Percentiles rank a stretch among this genome's conserved stretches.
These are phyloP conservation scores for Callopanchax toddi DNA, from an alignment of 2,113 vertebrate species.

Conservation along the genomic window DNA sequence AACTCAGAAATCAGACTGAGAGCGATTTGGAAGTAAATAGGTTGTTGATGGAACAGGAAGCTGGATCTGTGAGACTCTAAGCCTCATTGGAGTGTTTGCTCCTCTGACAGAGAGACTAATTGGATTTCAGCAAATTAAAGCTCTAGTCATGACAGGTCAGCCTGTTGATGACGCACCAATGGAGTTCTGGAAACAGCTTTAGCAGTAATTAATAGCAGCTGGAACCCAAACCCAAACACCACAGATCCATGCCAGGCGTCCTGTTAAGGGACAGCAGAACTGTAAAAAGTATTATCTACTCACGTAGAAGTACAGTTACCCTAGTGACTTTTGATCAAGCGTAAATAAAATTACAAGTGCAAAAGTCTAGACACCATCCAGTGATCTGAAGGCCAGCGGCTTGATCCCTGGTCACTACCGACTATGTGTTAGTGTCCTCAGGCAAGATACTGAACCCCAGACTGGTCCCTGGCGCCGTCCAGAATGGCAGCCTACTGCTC, in stretches of 20 bases:
- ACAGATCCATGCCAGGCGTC: conserved; percentile 5
- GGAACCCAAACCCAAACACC: not conserved
- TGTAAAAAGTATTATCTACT: not conserved
- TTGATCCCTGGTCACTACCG: no score
- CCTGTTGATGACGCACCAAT: conserved; percentile 8
- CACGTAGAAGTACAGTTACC: no score
- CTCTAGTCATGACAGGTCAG: conserved; percentile 28
- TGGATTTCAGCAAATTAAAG: conserved; percentile 66
- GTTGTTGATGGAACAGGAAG: conserved; percentile 1
- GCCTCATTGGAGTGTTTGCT: conserved; percentile 52
- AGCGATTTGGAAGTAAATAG: not conserved
- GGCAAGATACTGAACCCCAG: no score
- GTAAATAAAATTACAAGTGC: no score
- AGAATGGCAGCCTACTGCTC: no score
- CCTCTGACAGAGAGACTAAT: conserved; percentile 57
- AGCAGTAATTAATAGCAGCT: conserved; percentile 14
- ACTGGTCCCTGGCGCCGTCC: no score
- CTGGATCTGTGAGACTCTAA: conserved; percentile 30
- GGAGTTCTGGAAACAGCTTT: conserved; percentile 30
- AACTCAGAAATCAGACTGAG: conserved; percentile 6
- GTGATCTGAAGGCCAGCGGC: no score
- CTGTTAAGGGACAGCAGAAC: not conserved
- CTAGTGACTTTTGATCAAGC: no score
- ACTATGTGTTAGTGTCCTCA: no score
- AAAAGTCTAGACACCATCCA: no score